These are phyloP conservation scores for Arenaria interpres DNA, from an alignment of 2,113 vertebrate genomes.

Conservation along the genomic window DNA sequence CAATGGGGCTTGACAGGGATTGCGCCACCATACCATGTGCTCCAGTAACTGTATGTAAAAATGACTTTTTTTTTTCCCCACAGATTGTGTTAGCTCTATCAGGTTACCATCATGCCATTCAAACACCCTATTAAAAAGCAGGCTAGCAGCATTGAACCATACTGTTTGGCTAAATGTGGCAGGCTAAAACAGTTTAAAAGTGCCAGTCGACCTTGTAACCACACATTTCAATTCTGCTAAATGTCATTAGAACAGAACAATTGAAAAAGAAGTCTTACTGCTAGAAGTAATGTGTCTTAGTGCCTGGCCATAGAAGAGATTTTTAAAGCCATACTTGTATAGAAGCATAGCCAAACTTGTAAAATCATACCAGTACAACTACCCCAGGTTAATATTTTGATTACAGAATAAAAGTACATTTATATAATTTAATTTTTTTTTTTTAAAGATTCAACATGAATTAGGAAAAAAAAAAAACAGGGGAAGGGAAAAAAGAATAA, in stretches of 20 bases:
- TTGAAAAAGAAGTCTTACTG: not conserved
- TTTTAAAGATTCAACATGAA: not conserved
- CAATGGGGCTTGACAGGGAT: accelerated
- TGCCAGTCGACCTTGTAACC: not conserved
- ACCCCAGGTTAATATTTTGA: not conserved
- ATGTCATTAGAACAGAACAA: not conserved
- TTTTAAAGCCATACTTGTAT: not conserved
- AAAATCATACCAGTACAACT: not conserved
- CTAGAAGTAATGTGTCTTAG: not conserved
- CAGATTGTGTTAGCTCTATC: not conserved
- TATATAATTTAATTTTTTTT: not conserved
- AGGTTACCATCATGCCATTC: not conserved
- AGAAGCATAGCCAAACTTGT: not conserved
- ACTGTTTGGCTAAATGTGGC: not conserved
- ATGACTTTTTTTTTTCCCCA: not conserved
- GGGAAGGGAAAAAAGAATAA: not conserved
- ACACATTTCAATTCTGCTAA: not conserved
- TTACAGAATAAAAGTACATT: not conserved
- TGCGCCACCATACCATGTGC: accelerated
- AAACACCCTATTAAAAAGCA: not conserved
- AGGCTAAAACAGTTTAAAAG: not conserved
- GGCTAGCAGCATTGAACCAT: not conserved
- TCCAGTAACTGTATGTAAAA: not conserved
- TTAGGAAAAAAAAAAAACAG: not conserved
- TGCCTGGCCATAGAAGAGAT: not conserved